A percentile compares a stretch with the other conserved stretches of the same genome.
phyloP scores from a whole-genome alignment of 2,797 vertebrate genomes.

The Leuciscus waleckii region DNA sequence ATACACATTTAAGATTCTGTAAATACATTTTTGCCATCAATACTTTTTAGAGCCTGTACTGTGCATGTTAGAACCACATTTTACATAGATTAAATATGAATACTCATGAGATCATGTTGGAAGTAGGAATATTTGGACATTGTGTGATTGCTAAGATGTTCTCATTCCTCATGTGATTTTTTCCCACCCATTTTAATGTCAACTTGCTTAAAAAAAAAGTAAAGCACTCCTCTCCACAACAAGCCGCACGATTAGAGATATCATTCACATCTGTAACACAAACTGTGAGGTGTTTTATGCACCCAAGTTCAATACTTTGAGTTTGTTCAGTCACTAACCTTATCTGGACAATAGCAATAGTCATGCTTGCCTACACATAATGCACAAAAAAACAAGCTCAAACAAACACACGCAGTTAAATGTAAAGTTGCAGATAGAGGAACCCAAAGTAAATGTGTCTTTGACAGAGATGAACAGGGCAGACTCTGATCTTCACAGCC shows the following conservation, averaged over 20 bases:
- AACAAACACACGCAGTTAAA: neutral
- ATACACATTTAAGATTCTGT: too few species aligned
- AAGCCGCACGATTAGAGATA: neutral
- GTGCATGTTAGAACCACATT: neutral
- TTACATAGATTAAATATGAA: neutral
- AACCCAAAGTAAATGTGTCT: constrained; percentile 7
- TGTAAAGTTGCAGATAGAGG: neutral
- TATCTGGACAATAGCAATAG: neutral
- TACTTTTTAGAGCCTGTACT: neutral
- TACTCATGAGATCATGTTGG: too few species aligned
- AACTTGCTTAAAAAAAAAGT: neutral
- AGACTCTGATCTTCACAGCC: constrained; percentile 25
- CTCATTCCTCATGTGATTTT: neutral
- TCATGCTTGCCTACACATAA: neutral
- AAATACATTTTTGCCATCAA: too few species aligned
- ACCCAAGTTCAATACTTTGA: neutral
- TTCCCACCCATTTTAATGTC: neutral
- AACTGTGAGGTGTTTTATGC: neutral
- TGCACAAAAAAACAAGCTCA: neutral
- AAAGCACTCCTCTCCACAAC: neutral
- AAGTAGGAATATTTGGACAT: too few species aligned
- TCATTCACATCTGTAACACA: neutral
- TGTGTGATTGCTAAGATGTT: too few species aligned
- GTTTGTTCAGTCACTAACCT: neutral
- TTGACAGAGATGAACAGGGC: constrained; percentile 5